These are phyloP conservation scores for Maconellicoccus hirsutus DNA, from an alignment of 1,140 invertebrate species.

Conservation along the genomic window DNA sequence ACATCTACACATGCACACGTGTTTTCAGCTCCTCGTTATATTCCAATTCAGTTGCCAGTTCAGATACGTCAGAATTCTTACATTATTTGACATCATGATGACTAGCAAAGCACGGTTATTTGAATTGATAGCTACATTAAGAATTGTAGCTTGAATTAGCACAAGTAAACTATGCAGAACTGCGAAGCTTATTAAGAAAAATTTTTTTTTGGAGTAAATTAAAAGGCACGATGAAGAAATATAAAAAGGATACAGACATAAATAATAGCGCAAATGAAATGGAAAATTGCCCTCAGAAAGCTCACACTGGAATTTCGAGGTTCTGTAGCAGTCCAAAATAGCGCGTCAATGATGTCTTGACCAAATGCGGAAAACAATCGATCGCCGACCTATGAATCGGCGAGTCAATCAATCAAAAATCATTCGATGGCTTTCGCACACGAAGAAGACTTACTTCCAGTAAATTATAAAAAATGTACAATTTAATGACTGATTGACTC, in stretches of 20 bases:
- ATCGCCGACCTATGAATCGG: conserved; percentile 57
- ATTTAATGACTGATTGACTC: conserved; percentile 95
- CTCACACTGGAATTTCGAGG: conserved; percentile 66
- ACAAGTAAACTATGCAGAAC: conserved; percentile 86
- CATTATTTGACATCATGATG: conserved; percentile 99
- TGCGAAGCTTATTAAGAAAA: conserved; percentile 40
- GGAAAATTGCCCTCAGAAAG: conserved; percentile 77
- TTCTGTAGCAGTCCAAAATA: conserved; percentile 96
- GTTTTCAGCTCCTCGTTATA: too few species aligned
- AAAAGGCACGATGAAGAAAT: not conserved
- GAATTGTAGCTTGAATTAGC: conserved; percentile 84
- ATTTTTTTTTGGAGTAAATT: conserved; percentile 15
- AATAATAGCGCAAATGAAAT: conserved; percentile 74
- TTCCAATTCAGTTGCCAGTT: not conserved
- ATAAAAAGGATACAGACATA: conserved; percentile 88
- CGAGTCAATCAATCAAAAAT: not conserved
- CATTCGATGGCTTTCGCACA: not conserved
- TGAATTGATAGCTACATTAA: conserved; percentile 98
- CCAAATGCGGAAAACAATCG: conserved; percentile 92
- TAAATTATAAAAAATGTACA: conserved; percentile 99
- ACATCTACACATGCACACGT: too few species aligned
- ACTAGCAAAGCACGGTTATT: conserved; percentile 95
- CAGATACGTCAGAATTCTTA: conserved; percentile 54
- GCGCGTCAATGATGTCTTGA: conserved; percentile 92
- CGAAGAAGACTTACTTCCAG: conserved; percentile 59